These are phyloP conservation scores for Heliconius eleuchia DNA, from an alignment of 1,140 invertebrate species.

Conservation along the genomic window DNA sequence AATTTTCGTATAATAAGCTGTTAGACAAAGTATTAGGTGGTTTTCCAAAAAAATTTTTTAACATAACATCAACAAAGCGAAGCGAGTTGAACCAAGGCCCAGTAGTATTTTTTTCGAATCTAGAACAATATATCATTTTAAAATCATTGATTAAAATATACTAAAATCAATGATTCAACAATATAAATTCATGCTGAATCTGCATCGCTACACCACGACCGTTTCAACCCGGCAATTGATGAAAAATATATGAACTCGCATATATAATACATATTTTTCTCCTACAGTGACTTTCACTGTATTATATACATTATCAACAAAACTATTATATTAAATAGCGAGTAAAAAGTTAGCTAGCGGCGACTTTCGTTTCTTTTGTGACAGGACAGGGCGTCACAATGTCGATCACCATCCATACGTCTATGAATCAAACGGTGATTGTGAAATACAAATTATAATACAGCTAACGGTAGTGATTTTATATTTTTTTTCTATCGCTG, in stretches of 20 bases:
- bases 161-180: too few relatives aligned
- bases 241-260: too few relatives aligned
- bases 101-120: too few relatives aligned
- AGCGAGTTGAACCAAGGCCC: neutral
- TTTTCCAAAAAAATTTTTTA: too few relatives aligned
- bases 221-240: too few relatives aligned
- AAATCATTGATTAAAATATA: too few relatives aligned
- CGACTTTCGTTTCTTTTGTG: constrained; percentile 72
- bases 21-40: too few relatives aligned
- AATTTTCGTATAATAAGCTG: too few relatives aligned
- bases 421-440: constrained; percentile 68
- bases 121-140: too few relatives aligned
- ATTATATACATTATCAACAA: neutral
- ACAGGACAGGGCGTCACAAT: constrained; percentile 62
- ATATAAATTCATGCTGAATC: too few relatives aligned
- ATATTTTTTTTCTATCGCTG: constrained; percentile 57
- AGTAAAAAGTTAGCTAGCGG: constrained; percentile 16
- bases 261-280: too few relatives aligned
- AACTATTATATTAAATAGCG: neutral
- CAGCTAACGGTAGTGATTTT: constrained; percentile 67
- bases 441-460: constrained; percentile 54
- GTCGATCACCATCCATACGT: constrained; percentile 61
- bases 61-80: neutral
- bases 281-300: neutral
- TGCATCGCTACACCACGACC: too few relatives aligned